Evolutionary conservation across 2,797 vertebrate genomes (phyloP).

Genomic region (Alosa sapidissima): DNA sequence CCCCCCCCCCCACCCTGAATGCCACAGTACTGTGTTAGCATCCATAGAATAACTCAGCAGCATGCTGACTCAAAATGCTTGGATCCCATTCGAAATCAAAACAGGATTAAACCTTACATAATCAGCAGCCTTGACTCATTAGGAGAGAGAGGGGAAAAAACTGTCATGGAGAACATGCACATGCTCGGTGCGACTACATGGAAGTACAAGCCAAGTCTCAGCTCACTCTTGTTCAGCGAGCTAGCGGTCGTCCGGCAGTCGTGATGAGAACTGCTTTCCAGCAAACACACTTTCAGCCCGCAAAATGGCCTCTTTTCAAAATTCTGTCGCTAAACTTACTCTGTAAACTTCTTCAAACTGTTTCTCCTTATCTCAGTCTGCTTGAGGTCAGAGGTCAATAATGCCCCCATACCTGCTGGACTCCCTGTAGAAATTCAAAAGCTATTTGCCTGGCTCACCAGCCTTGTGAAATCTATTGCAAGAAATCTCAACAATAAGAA

Average conservation of each 20-base stretch:
- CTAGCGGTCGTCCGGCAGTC: neutral
- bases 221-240: neutral
- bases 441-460: neutral
- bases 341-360: neutral
- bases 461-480: neutral
- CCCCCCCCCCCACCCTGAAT: neutral
- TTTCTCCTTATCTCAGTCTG: neutral
- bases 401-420: neutral
- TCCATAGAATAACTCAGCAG: slow-evolving; percentile 6
- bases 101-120: neutral
- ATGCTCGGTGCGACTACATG: neutral
- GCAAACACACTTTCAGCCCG: neutral
- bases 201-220: neutral
- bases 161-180: slow-evolving; percentile 1
- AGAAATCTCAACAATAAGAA: neutral
- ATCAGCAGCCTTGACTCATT: slow-evolving; percentile 1
- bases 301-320: neutral
- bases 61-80: neutral
- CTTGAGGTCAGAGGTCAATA: neutral
- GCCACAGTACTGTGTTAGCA: neutral
- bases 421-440: neutral
- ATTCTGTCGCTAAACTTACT: neutral
- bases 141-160: neutral
- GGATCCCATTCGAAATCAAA: neutral
- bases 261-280: neutral